Percentiles rank a stretch among this genome's conserved stretches.
Conservation (phyloP, 2,113 vertebrate species). For the Piaya cayana region DNA sequence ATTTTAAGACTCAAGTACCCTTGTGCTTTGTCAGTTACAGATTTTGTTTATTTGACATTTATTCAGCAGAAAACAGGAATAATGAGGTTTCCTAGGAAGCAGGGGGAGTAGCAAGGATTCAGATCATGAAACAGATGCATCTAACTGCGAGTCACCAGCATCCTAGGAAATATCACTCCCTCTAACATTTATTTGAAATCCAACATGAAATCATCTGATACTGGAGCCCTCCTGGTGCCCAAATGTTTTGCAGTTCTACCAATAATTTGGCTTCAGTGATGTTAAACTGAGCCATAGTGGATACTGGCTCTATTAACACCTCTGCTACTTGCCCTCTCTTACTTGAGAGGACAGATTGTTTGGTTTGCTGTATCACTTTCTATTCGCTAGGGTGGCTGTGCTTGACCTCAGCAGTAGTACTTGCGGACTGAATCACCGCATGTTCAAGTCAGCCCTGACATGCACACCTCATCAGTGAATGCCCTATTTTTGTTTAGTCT, state of each 20-base stretch:
- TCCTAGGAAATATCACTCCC: conserved; percentile 1
- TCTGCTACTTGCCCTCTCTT: neutral
- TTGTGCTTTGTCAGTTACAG: neutral
- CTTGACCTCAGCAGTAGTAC: neutral
- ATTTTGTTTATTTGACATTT: neutral
- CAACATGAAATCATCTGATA: conserved; percentile 18
- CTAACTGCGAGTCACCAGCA: conserved; percentile 13
- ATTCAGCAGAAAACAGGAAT: neutral
- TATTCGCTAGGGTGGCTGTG: neutral
- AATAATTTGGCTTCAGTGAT: neutral
- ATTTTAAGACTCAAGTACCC: neutral
- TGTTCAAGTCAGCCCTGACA: conserved; percentile 12
- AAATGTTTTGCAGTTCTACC: neutral
- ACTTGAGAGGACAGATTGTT: neutral
- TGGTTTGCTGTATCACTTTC: neutral
- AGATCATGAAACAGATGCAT: conserved; percentile 5
- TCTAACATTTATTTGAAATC: conserved; percentile 9
- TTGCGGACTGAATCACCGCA: neutral
- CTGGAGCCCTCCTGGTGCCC: neutral
- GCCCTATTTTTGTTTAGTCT: neutral
- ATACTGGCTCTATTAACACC: neutral
- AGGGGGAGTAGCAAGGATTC: neutral
- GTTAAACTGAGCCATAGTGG: neutral
- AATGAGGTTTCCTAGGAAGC: conserved; percentile 19
- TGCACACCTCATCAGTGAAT: conserved; percentile 52